A percentile compares a stretch with the other conserved stretches of the same genome.
These are phyloP conservation scores for Montipora foliosa DNA, from an alignment of 64 coral and sea anemone species.

Conservation along the genomic window DNA sequence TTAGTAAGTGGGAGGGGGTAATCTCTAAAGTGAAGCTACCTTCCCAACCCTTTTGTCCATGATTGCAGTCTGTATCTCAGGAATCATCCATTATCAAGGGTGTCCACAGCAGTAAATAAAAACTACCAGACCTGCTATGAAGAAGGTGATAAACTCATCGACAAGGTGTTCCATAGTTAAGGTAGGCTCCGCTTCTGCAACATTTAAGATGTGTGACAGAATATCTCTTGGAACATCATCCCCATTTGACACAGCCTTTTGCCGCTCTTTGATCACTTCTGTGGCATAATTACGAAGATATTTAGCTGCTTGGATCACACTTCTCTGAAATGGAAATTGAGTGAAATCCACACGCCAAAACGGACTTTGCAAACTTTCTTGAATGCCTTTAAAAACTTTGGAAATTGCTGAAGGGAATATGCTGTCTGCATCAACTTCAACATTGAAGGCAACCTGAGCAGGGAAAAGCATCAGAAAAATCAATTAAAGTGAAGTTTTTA, in stretches of 20 bases:
- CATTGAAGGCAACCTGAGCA: neutral
- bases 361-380: constrained; percentile 17
- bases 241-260: constrained; percentile 29
- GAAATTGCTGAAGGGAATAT: constrained; percentile 69
- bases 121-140: constrained; percentile 56
- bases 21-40: too few species aligned
- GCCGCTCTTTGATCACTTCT: constrained; percentile 60
- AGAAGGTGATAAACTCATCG: constrained; percentile 85
- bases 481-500: too few species aligned
- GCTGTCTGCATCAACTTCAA: constrained; percentile 64
- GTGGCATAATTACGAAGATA: constrained; percentile 75
- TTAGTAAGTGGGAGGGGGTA: too few species aligned
- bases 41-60: too few species aligned
- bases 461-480: neutral
- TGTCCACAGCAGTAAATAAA: too few species aligned
- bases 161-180: constrained; percentile 63
- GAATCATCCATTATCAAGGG: too few species aligned
- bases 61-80: too few species aligned
- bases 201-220: constrained; percentile 72
- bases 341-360: constrained; percentile 44
- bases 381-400: constrained; percentile 26
- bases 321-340: constrained; percentile 49
- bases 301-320: neutral
- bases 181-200: constrained; percentile 44
- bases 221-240: constrained; percentile 55